These are phyloP conservation scores for Strigamia crassipes DNA, from an alignment of 2,888 invertebrate species.

Conservation along the genomic window DNA sequence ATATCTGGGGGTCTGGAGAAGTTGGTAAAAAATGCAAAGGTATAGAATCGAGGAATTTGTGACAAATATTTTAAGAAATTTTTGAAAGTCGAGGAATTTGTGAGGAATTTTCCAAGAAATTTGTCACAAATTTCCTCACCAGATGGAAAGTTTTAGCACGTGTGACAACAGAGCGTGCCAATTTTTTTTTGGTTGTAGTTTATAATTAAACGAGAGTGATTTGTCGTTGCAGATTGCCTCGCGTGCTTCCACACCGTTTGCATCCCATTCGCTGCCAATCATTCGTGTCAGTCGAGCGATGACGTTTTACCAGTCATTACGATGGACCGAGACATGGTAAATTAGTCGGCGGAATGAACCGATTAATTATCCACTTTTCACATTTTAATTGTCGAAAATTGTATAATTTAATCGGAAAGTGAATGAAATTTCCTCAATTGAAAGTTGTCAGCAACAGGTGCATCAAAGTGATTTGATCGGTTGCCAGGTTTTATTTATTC, in stretches of 20 bases:
- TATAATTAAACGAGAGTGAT: not conserved
- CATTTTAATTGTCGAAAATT: too few species aligned
- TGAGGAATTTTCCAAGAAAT: too few species aligned
- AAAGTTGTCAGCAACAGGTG: not conserved
- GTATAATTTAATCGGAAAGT: too few species aligned
- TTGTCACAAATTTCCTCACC: not conserved
- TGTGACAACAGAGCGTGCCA: not conserved
- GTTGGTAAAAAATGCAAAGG: conserved; percentile 68
- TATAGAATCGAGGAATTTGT: conserved; percentile 59
- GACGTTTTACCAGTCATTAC: conserved; percentile 46
- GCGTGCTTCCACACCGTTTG: conserved; percentile 69
- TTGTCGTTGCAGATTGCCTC: conserved; percentile 67
- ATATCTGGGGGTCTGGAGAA: conserved; percentile 68
- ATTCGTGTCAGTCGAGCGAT: conserved; percentile 46
- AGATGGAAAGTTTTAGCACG: too few species aligned
- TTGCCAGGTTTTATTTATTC: not conserved
- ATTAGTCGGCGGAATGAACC: not conserved
- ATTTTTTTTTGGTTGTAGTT: not conserved
- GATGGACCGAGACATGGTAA: conserved; percentile 49
- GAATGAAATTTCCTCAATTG: not conserved
- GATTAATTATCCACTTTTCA: not conserved
- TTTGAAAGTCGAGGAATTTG: not conserved
- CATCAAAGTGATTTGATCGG: not conserved
- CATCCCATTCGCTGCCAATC: conserved; percentile 56
- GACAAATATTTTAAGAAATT: too few species aligned